Conservation (phyloP, 2,797 vertebrate genomes). For the Gymnopithys bicolor region DNA sequence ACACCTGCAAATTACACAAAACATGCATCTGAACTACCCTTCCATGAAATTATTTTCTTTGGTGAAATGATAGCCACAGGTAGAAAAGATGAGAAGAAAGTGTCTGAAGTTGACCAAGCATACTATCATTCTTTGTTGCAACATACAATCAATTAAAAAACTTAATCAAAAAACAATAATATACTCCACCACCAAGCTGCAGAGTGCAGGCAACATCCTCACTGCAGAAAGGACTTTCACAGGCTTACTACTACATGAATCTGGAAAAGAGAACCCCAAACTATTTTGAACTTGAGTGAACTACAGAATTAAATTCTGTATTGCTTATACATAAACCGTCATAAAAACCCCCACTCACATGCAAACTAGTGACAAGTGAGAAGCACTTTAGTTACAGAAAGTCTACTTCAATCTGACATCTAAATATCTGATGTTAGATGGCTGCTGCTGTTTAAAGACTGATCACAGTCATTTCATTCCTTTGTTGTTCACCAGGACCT, state of each 20-base stretch:
- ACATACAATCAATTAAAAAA: neutral
- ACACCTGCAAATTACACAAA: neutral
- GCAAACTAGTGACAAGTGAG: neutral
- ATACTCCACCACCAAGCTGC: neutral
- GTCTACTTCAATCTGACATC: neutral
- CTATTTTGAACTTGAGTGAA: neutral
- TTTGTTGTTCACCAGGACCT: neutral
- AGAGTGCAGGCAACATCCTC: neutral
- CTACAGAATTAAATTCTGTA: neutral
- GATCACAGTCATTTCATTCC: constrained; percentile 1
- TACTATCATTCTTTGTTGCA: neutral
- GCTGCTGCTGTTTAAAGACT: neutral
- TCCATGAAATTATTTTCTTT: constrained; percentile 44
- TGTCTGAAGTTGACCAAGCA: neutral
- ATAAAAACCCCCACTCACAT: neutral
- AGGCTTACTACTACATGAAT: neutral
- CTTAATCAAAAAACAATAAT: neutral
- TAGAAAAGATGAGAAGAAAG: neutral
- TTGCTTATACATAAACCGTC: neutral
- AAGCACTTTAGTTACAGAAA: neutral
- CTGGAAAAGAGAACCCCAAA: neutral
- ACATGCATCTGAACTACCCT: neutral
- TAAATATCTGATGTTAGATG: neutral
- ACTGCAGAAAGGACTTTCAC: neutral
- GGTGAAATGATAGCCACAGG: neutral